Percentiles rank a stretch among this genome's conserved stretches.
These are phyloP conservation scores for Mus minutoides DNA, from an alignment of 2,797 vertebrate species.

Conservation along the genomic window DNA sequence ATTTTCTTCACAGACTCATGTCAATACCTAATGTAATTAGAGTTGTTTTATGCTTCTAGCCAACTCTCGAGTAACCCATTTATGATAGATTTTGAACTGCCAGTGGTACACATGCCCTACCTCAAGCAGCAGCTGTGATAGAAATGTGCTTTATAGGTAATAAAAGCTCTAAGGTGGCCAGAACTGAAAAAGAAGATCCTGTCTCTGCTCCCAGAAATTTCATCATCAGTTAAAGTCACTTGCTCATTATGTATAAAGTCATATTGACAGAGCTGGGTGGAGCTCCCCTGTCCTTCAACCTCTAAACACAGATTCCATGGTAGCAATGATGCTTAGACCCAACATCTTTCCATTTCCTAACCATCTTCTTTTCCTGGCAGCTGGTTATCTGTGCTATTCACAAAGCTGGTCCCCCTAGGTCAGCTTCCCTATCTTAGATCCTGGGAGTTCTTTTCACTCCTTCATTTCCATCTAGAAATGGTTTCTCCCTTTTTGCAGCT, in stretches of 20 bases:
- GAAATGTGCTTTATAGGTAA: background rate
- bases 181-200: background rate
- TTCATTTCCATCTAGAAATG: background rate
- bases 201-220: background rate
- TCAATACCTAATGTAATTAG: background rate
- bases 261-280: background rate
- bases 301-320: background rate
- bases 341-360: background rate
- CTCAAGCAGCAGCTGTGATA: background rate
- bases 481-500: background rate
- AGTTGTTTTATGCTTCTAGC: slow-evolving; percentile 1
- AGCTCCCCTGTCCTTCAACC: background rate
- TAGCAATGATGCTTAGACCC: background rate
- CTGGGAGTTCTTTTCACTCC: background rate
- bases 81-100: background rate
- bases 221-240: background rate
- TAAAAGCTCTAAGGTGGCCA: background rate
- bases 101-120: background rate
- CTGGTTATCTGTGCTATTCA: background rate
- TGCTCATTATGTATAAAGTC: background rate
- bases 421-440: background rate
- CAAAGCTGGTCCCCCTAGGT: background rate
- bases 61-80: background rate
- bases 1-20: background rate
- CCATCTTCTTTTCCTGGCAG: background rate